Conservation (phyloP, 2,113 vertebrate genomes). For the Tympanuchus pallidicinctus region DNA sequence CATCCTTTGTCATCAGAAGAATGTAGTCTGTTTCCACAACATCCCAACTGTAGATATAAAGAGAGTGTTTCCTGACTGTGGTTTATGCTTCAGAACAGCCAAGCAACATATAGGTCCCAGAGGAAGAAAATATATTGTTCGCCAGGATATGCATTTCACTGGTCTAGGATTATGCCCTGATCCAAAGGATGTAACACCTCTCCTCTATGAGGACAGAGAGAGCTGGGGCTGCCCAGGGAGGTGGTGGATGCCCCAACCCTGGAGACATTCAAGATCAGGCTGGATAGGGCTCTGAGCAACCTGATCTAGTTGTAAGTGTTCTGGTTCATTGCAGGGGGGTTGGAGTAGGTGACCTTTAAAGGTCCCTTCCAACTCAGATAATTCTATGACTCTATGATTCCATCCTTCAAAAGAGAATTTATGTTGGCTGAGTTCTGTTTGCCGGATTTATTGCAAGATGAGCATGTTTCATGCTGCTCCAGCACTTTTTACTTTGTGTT, state of each 20-base stretch:
- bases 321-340: no score
- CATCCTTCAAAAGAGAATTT: not conserved
- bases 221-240: no score
- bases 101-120: not conserved
- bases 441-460: not conserved
- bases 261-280: no score
- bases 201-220: no score
- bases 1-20: not conserved
- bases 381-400: no score
- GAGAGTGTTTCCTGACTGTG: not conserved
- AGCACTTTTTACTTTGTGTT: constrained; percentile 39
- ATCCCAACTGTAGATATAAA: not conserved
- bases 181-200: no score
- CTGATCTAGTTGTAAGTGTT: no score
- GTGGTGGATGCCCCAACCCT: no score
- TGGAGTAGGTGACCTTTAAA: no score
- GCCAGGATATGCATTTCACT: not conserved
- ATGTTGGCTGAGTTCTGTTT: not conserved
- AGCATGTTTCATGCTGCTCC: not conserved
- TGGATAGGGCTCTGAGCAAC: no score
- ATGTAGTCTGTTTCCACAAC: not conserved
- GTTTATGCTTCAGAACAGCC: not conserved
- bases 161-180: not conserved
- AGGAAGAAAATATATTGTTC: not conserved
- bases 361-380: no score